These are phyloP conservation scores for Stenurella melanura DNA, from an alignment of 2,888 invertebrate genomes.

Conservation along the genomic window DNA sequence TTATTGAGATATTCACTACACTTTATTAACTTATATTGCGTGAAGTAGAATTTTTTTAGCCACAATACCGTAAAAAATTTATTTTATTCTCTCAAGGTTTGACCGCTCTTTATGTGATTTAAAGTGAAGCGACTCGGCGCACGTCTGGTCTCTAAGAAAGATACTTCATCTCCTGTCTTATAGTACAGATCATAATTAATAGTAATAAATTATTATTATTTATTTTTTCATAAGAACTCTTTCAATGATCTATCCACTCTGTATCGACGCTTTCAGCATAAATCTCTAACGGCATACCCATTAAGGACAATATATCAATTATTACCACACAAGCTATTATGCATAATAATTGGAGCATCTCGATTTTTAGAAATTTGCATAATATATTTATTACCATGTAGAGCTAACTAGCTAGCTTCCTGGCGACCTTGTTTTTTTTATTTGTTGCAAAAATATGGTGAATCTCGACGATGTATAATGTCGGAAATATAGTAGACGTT, in stretches of 20 bases:
- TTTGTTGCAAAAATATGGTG: not conserved
- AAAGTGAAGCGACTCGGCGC: too few species aligned
- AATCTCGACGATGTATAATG: not conserved
- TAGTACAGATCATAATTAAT: not conserved
- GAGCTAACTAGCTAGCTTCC: not conserved
- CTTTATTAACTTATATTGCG: too few species aligned
- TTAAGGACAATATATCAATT: conserved; percentile 28
- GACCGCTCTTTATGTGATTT: too few species aligned
- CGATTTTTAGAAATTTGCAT: conserved; percentile 25
- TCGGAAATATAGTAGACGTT: not conserved
- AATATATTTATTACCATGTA: conserved; percentile 17
- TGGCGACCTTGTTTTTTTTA: not conserved
- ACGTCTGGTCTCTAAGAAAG: too few species aligned
- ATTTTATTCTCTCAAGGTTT: too few species aligned
- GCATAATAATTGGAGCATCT: conserved; percentile 26
- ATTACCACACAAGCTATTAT: conserved; percentile 14
- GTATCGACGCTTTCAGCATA: not conserved
- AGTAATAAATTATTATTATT: not conserved
- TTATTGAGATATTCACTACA: too few species aligned
- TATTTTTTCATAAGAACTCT: not conserved
- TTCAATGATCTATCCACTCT: not conserved
- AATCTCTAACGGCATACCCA: not conserved
- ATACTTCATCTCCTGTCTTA: too few species aligned
- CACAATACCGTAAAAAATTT: too few species aligned
- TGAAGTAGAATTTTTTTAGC: too few species aligned